Percentiles rank a stretch among this genome's conserved stretches.
Evolutionary conservation across 2,888 invertebrate species (phyloP).

Genomic region (Pristionchus fissidentatus): DNA sequence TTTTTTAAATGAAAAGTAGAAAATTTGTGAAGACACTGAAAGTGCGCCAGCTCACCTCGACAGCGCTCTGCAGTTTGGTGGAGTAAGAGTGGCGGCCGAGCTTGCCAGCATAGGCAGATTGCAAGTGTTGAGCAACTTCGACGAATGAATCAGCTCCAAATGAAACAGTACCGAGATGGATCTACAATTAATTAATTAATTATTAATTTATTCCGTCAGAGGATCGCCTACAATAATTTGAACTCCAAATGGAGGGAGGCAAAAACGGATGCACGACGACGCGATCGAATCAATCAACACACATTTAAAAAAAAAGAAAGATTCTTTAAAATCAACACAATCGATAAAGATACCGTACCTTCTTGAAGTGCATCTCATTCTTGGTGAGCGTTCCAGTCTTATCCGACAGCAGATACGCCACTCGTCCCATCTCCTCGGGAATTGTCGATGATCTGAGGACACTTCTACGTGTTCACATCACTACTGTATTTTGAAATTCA

Average conservation of each 20-base stretch:
- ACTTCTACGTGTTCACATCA: background rate
- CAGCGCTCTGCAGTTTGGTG: constrained; percentile 69
- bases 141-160: constrained; percentile 90
- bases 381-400: constrained; percentile 98
- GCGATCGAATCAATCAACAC: too few relatives aligned
- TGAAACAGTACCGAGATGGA: constrained; percentile 93
- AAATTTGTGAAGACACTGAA: background rate
- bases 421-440: constrained; percentile 94
- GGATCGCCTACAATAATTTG: too few relatives aligned
- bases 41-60: constrained; percentile 21
- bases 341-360: constrained; percentile 54
- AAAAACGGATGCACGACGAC: too few relatives aligned
- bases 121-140: constrained; percentile 79
- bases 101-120: constrained; percentile 70
- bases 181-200: too few relatives aligned
- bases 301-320: background rate
- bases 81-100: constrained; percentile 66
- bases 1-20: background rate
- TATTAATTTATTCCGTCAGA: too few relatives aligned
- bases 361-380: constrained; percentile 89
- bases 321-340: too few relatives aligned
- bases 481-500: background rate
- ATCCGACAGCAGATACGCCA: constrained; percentile 95
- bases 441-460: constrained; percentile 91
- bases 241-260: too few relatives aligned